Evolutionary conservation across 2,113 vertebrate genomes (phyloP).

Genomic region (Prionailurus bengalensis): DNA sequence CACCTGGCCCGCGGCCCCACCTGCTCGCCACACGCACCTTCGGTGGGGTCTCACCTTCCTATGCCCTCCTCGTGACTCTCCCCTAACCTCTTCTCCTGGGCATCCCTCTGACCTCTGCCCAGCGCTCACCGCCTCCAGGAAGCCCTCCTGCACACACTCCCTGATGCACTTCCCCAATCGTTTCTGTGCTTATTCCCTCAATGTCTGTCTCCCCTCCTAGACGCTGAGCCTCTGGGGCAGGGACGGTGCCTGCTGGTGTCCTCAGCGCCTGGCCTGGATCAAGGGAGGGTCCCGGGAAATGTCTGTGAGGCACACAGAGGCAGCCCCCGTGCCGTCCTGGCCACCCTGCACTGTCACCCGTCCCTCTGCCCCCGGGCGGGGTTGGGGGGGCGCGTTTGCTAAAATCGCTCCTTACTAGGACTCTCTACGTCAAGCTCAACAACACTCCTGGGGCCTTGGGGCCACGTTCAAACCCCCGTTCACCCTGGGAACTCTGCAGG

Average conservation of each 20-base stretch:
- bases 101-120: neutral
- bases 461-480: no score
- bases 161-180: neutral
- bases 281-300: neutral
- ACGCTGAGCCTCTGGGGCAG: neutral
- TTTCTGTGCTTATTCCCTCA: no score
- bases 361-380: neutral
- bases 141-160: neutral
- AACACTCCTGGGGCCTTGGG: neutral
- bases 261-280: neutral
- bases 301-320: neutral
- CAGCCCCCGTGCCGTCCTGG: neutral
- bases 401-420: neutral
- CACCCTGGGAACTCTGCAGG: neutral
- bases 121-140: neutral
- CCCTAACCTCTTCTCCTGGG: neutral
- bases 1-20: accelerated
- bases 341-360: accelerated
- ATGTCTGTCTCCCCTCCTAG: neutral
- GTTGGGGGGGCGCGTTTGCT: neutral
- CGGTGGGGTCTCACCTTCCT: neutral
- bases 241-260: neutral
- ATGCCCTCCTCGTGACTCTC: neutral
- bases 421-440: accelerated
- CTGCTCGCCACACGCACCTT: accelerated